A percentile compares a stretch with the other conserved stretches of the same genome.
Conservation (phyloP, 2,888 invertebrate species). For the Xestia rhomboidea region DNA sequence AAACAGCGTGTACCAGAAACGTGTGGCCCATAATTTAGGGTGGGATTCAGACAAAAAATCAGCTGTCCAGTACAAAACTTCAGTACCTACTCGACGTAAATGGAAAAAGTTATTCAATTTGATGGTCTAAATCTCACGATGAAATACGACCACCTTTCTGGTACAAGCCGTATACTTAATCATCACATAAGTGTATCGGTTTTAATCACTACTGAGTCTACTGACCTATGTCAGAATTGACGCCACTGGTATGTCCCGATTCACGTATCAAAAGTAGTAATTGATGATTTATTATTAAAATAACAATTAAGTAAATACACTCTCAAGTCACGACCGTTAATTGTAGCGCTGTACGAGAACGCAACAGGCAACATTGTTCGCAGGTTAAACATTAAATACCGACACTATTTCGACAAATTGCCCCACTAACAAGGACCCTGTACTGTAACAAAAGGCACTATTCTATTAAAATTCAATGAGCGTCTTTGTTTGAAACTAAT, state of each 20-base stretch:
- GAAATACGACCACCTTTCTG: no score
- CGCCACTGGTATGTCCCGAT: background rate
- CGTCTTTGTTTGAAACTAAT: conserved; percentile 42
- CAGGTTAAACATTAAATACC: conserved; percentile 11
- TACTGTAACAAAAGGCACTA: conserved; percentile 23
- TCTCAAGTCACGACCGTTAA: background rate
- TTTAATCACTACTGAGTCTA: background rate
- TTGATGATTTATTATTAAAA: conserved; percentile 7
- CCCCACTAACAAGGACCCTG: conserved; percentile 8
- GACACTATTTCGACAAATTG: conserved; percentile 14
- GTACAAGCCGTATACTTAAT: no score
- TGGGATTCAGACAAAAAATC: no score
- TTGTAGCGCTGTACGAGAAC: conserved; percentile 1
- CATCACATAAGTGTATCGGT: background rate
- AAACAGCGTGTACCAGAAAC: background rate
- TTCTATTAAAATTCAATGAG: conserved; percentile 42
- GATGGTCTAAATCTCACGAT: no score
- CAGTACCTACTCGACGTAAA: no score
- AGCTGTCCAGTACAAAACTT: no score
- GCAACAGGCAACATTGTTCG: conserved; percentile 18
- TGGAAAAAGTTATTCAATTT: no score
- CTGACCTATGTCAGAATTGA: background rate
- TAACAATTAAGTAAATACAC: background rate
- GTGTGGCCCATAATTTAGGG: background rate
- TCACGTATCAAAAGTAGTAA: background rate